Percentiles rank a stretch among this genome's conserved stretches.
These are phyloP conservation scores for Mastigias papua DNA, from an alignment of 30 jellyfish, hydroid and myxozoan species.

Conservation along the genomic window DNA sequence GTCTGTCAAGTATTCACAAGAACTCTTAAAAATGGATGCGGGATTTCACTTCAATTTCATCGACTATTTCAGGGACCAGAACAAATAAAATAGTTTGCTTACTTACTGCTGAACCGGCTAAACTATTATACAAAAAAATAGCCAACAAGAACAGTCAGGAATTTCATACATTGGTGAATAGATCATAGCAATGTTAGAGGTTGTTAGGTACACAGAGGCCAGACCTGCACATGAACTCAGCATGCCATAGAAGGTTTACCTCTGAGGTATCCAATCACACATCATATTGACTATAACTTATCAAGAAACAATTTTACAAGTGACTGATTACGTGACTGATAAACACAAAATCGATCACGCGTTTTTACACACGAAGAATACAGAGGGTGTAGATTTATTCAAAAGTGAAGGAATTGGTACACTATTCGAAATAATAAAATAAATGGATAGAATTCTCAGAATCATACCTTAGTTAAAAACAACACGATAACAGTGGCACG, in stretches of 20 bases:
- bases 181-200: too few relatives aligned
- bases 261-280: not conserved
- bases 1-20: too few relatives aligned
- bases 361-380: conserved; percentile 11
- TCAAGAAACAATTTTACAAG: too few relatives aligned
- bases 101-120: too few relatives aligned
- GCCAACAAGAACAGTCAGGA: too few relatives aligned
- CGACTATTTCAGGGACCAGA: too few relatives aligned
- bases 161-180: too few relatives aligned
- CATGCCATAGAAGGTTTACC: not conserved
- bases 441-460: conserved; percentile 59
- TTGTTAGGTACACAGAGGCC: not conserved
- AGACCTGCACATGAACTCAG: not conserved
- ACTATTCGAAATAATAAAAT: conserved; percentile 37
- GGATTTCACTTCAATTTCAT: too few relatives aligned
- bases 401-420: not conserved
- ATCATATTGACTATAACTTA: too few relatives aligned
- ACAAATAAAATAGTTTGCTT: too few relatives aligned
- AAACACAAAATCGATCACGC: not conserved
- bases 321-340: not conserved
- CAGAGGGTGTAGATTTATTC: not conserved
- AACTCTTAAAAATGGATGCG: too few relatives aligned
- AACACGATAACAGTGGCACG: conserved; percentile 39
- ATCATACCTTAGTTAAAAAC: conserved; percentile 34
- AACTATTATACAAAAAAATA: too few relatives aligned